Conservation (phyloP, 1,140 invertebrate species). For the Dreissena polymorpha region DNA sequence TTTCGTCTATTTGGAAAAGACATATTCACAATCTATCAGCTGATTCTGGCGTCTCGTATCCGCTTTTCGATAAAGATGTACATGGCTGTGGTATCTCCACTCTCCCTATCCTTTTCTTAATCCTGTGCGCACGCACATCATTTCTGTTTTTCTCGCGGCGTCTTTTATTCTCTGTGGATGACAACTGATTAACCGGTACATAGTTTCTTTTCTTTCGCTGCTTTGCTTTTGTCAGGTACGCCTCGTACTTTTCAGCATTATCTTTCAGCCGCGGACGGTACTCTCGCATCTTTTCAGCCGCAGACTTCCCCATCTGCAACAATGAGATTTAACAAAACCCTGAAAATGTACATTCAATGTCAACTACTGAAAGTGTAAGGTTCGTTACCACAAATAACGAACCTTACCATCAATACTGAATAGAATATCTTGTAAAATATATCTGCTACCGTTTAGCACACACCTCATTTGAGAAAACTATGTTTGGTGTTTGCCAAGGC, state of each 20-base stretch:
- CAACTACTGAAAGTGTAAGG: too few relatives aligned
- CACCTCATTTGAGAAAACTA: too few relatives aligned
- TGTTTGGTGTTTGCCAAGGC: too few relatives aligned
- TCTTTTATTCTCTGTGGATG: not conserved
- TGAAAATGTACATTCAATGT: too few relatives aligned
- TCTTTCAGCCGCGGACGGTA: slow-evolving; percentile 18
- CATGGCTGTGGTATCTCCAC: not conserved
- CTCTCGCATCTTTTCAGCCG: slow-evolving; percentile 18
- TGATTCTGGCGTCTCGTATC: slow-evolving; percentile 16
- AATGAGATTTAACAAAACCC: not conserved
- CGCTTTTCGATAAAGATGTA: slow-evolving; percentile 1
- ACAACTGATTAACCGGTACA: slow-evolving; percentile 8
- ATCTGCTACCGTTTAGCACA: too few relatives aligned
- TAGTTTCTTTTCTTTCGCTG: slow-evolving; percentile 28
- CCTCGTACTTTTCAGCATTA: slow-evolving; percentile 15
- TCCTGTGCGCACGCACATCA: not conserved
- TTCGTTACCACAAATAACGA: too few relatives aligned
- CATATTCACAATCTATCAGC: slow-evolving; percentile 25
- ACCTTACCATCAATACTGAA: too few relatives aligned
- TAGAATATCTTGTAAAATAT: too few relatives aligned
- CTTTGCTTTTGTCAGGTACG: slow-evolving; percentile 21
- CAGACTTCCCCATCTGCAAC: slow-evolving; percentile 14
- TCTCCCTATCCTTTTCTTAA: slow-evolving; percentile 4
- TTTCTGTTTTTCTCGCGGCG: slow-evolving; percentile 8
- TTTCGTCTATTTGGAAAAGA: slow-evolving; percentile 36